These are phyloP conservation scores for Drosophila niveifrons DNA, from an alignment of 2,888 invertebrate genomes.

Conservation along the genomic window DNA sequence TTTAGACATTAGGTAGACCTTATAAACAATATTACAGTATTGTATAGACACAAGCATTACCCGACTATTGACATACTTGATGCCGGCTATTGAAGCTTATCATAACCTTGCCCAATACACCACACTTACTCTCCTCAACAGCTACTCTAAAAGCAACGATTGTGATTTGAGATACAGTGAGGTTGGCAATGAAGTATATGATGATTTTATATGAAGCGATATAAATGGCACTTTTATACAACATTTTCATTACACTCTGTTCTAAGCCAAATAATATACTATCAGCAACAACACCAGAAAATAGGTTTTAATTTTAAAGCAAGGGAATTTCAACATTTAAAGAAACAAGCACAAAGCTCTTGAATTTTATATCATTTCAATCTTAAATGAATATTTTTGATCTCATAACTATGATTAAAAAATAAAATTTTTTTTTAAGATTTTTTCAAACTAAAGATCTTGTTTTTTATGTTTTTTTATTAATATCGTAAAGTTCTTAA, in stretches of 20 bases:
- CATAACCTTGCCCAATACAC: conserved; percentile 22
- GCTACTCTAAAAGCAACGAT: conserved; percentile 6
- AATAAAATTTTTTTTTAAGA: too few relatives aligned
- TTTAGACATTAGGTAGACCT: not conserved
- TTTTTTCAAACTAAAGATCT: too few relatives aligned
- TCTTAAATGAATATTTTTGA: too few relatives aligned
- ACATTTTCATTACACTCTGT: not conserved
- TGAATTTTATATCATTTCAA: too few relatives aligned
- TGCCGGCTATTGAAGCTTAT: conserved; percentile 6
- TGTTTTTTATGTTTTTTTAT: too few relatives aligned
- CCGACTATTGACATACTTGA: conserved; percentile 18
- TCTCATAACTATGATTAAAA: too few relatives aligned
- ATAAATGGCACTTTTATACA: not conserved
- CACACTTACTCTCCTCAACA: not conserved
- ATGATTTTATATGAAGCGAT: not conserved
- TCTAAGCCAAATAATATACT: too few relatives aligned
- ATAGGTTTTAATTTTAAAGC: too few relatives aligned
- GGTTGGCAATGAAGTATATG: not conserved
- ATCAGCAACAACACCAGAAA: too few relatives aligned
- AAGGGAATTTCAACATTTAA: too few relatives aligned
- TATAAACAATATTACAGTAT: not conserved
- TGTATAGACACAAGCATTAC: not conserved
- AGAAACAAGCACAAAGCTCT: too few relatives aligned
- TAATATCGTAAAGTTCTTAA: too few relatives aligned
- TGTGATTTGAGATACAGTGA: not conserved